These are phyloP conservation scores for Drosophila parabipectinata DNA, from an alignment of 1,140 invertebrate genomes.

Conservation along the genomic window DNA sequence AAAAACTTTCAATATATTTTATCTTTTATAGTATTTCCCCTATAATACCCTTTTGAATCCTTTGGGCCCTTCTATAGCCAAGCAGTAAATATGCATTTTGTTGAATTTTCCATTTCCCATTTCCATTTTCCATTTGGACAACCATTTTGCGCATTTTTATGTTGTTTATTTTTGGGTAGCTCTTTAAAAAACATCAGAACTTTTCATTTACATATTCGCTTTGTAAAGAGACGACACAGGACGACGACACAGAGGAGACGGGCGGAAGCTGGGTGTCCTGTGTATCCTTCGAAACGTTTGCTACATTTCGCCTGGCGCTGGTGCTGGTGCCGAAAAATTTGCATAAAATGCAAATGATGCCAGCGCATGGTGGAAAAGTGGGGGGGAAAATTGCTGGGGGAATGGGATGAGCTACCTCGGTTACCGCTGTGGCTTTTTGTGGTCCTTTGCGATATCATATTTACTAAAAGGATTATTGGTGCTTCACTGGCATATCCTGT, in stretches of 20 bases:
- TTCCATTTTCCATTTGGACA: conserved; percentile 60
- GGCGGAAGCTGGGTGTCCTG: conserved; percentile 38
- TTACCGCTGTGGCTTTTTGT: conserved; percentile 74
- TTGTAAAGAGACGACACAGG: conserved; percentile 52
- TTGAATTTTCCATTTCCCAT: conserved; percentile 66
- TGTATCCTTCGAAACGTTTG: conserved; percentile 74
- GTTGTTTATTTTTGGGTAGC: conserved; percentile 79
- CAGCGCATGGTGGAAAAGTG: conserved; percentile 33
- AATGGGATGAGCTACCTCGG: conserved; percentile 43
- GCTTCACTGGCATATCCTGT: conserved; percentile 83
- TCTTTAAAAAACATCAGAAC: conserved; percentile 80
- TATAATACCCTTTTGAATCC: conserved; percentile 19
- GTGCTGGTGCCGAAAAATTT: conserved; percentile 69
- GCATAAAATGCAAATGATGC: conserved; percentile 83
- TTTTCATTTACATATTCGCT: conserved; percentile 79
- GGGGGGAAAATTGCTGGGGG: not conserved
- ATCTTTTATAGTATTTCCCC: not conserved
- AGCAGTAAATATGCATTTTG: conserved; percentile 78
- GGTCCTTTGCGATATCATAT: conserved; percentile 83
- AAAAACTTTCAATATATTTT: not conserved
- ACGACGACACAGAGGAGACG: conserved; percentile 7
- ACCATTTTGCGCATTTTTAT: conserved; percentile 75
- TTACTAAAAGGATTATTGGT: conserved; percentile 84
- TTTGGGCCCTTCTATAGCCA: conserved; percentile 33
- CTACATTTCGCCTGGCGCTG: conserved; percentile 65